Conservation (phyloP, 2,797 vertebrate genomes). For the Fistularia commersonii region DNA sequence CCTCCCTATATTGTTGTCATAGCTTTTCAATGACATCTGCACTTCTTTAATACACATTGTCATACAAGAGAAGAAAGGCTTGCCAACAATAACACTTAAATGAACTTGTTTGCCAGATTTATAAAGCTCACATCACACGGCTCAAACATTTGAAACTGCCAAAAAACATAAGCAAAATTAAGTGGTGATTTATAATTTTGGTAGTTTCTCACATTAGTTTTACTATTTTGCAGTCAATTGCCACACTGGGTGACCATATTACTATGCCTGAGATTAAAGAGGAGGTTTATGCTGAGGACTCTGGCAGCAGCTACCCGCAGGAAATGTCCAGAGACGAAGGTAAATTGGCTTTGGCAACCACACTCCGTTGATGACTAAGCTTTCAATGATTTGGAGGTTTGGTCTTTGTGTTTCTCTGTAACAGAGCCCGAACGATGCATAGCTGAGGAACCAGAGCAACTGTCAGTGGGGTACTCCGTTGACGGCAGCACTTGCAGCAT, state of each 20-base stretch:
- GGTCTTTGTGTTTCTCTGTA: slow-evolving; percentile 16
- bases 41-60: no score
- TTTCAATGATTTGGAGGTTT: slow-evolving; percentile 2
- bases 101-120: no score
- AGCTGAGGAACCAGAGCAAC: slow-evolving; percentile 20
- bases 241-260: slow-evolving; percentile 11
- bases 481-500: slow-evolving; percentile 24
- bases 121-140: no score
- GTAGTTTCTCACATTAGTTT: no score
- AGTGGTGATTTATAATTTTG: no score
- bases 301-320: slow-evolving; percentile 17
- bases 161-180: no score
- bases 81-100: no score
- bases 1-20: no score
- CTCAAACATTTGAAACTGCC: no score
- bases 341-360: slow-evolving; percentile 12
- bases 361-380: background rate
- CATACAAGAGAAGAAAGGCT: no score
- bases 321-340: slow-evolving; percentile 24
- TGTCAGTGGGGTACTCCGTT: background rate
- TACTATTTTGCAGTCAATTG: slow-evolving; percentile 27
- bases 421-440: slow-evolving; percentile 26
- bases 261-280: slow-evolving; percentile 45
- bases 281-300: slow-evolving; percentile 39
- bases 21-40: no score